Evolutionary conservation across 2,797 vertebrate species (phyloP).

Genomic region (Melanotaenia pygmaea): DNA sequence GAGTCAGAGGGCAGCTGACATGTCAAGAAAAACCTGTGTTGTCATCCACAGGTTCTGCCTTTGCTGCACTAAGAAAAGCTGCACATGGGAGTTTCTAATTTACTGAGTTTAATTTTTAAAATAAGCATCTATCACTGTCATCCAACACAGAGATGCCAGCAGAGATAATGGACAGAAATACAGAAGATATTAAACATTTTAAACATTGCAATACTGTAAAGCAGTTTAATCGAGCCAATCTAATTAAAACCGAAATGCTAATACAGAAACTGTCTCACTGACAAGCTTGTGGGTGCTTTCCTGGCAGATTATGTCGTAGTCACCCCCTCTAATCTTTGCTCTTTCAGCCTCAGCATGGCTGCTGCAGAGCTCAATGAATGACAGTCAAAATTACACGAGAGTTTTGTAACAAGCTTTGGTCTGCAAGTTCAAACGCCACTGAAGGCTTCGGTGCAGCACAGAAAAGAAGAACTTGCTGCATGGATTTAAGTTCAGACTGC

Average conservation of each 20-base stretch:
- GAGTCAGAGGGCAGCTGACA: slow-evolving; percentile 18
- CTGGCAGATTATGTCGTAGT: slow-evolving; percentile 10
- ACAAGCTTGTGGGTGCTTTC: slow-evolving; percentile 11
- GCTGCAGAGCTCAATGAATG: slow-evolving; percentile 4
- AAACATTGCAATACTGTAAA: not conserved
- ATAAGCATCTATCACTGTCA: not conserved
- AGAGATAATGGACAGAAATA: slow-evolving; percentile 9
- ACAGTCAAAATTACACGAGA: slow-evolving; percentile 37
- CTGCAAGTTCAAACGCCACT: slow-evolving; percentile 37
- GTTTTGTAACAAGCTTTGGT: slow-evolving; percentile 52
- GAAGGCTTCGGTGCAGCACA: slow-evolving; percentile 44
- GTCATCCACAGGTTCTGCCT: slow-evolving; percentile 20
- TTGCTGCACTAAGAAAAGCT: slow-evolving; percentile 1
- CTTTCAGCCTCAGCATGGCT: slow-evolving; percentile 30
- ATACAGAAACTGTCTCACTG: not conserved
- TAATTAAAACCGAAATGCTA: slow-evolving; percentile 4
- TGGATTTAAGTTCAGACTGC: slow-evolving; percentile 56
- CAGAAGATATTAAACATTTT: slow-evolving; percentile 2
- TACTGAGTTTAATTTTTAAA: slow-evolving; percentile 14
- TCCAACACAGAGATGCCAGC: slow-evolving; percentile 11
- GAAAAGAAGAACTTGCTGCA: slow-evolving; percentile 10
- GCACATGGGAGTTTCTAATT: not conserved
- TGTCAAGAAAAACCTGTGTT: slow-evolving; percentile 14
- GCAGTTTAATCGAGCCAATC: not conserved
- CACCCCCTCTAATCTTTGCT: slow-evolving; percentile 38